A percentile compares a stretch with the other conserved stretches of the same genome.
Conservation (phyloP, 2,113 vertebrate genomes). For the Coptodon bakossiorum region DNA sequence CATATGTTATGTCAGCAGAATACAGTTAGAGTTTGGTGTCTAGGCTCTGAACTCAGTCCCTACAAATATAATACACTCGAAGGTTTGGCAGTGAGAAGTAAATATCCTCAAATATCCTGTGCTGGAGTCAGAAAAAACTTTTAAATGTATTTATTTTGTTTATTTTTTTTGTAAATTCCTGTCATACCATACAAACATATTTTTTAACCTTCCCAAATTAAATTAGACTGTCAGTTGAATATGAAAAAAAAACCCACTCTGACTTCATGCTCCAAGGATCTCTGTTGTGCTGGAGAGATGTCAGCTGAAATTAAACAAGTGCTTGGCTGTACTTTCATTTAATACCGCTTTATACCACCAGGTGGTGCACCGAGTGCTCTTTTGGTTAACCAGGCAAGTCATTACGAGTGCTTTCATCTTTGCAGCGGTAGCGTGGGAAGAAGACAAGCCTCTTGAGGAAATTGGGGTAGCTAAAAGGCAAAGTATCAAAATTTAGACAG, state of each 20-base stretch:
- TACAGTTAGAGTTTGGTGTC: neutral
- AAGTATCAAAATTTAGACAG: neutral
- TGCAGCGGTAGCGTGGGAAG: neutral
- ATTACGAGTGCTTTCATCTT: neutral
- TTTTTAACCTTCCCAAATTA: neutral
- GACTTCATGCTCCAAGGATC: neutral
- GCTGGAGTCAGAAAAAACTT: neutral
- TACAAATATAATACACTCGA: neutral
- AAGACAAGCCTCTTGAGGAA: neutral
- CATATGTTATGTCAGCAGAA: neutral
- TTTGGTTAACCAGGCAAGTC: neutral
- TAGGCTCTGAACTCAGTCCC: neutral
- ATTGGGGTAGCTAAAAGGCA: neutral
- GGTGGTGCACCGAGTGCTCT: neutral
- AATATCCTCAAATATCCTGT: neutral
- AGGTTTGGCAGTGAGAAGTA: neutral
- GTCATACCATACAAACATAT: neutral
- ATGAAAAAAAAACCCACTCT: fast-evolving
- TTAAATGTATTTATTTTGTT: neutral
- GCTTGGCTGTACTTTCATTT: neutral
- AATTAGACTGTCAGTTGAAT: neutral
- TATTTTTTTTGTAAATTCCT: neutral
- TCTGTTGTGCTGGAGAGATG: neutral
- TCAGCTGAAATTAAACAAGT: neutral
- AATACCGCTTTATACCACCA: neutral